These are phyloP conservation scores for Eunapius fragilis DNA, from an alignment of 37 sponge, comb jelly and placozoan genomes.

Conservation along the genomic window DNA sequence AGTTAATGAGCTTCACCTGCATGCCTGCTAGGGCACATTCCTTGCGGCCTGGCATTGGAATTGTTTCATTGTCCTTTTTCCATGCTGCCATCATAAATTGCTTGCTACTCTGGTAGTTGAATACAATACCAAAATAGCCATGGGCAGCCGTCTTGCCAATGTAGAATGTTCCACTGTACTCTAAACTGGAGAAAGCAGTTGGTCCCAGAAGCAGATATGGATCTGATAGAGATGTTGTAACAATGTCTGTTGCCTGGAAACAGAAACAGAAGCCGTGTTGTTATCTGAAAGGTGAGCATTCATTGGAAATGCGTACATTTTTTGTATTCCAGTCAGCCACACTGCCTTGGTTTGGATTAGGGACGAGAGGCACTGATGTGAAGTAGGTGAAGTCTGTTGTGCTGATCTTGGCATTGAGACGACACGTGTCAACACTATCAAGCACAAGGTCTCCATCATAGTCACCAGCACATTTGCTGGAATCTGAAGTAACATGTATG, in stretches of 20 bases:
- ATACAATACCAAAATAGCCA: conserved; percentile 89
- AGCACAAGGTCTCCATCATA: conserved; percentile 78
- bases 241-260: conserved; percentile 65
- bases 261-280: background rate
- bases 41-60: background rate
- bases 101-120: conserved; percentile 82
- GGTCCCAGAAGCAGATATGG: conserved; percentile 66
- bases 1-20: conserved; percentile 58
- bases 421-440: conserved; percentile 72
- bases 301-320: conserved; percentile 29
- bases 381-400: conserved; percentile 51
- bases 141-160: conserved; percentile 50
- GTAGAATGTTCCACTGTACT: conserved; percentile 80
- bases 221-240: conserved; percentile 32
- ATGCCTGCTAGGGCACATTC: conserved; percentile 27
- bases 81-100: conserved; percentile 80
- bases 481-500: background rate
- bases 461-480: conserved; percentile 13
- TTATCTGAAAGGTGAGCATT: background rate
- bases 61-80: conserved; percentile 50
- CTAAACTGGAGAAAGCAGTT: conserved; percentile 48
- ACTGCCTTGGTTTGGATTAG: background rate
- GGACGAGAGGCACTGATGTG: conserved; percentile 36
- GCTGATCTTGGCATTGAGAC: conserved; percentile 49
- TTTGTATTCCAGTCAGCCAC: conserved; percentile 25